Percentiles rank a stretch among this genome's conserved stretches.
These are phyloP conservation scores for Brachionus plicatilis DNA, from an alignment of 1,140 invertebrate species.

Conservation along the genomic window DNA sequence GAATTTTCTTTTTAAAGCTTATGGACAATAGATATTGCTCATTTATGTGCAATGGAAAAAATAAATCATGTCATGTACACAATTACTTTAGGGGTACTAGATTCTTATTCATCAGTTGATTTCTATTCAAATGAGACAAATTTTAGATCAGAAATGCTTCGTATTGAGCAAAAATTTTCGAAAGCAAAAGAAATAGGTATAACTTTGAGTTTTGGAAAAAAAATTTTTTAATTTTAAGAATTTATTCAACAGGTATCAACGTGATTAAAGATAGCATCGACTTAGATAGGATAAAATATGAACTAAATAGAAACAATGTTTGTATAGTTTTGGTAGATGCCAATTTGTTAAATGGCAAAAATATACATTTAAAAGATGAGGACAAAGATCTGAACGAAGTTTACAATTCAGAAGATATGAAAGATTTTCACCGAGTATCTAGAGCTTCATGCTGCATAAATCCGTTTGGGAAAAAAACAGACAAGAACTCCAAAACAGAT, in stretches of 20 bases:
- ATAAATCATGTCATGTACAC: constrained; percentile 20
- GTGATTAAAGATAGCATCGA: not conserved
- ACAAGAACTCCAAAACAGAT: not conserved
- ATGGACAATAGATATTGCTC: constrained; percentile 39
- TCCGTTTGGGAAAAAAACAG: not conserved
- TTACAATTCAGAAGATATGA: not conserved
- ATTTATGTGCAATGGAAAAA: constrained; percentile 14
- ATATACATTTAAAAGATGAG: not conserved
- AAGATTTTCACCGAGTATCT: not conserved
- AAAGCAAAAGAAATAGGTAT: not conserved
- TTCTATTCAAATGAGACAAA: constrained; percentile 18
- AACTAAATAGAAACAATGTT: constrained; percentile 3
- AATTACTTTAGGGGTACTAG: not conserved
- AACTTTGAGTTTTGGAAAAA: not conserved
- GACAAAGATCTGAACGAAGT: not conserved
- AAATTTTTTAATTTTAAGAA: not conserved
- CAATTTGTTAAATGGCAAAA: constrained; percentile 14
- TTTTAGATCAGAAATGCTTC: not conserved
- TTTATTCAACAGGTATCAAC: not conserved
- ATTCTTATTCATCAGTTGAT: not conserved
- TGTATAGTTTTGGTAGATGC: constrained; percentile 33
- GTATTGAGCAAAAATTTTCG: constrained; percentile 8
- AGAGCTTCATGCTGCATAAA: not conserved
- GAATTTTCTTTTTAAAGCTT: not conserved
- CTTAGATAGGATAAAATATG: not conserved